phyloP scores from a whole-genome alignment of 2,797 vertebrate species.

The Danionella dracula region DNA sequence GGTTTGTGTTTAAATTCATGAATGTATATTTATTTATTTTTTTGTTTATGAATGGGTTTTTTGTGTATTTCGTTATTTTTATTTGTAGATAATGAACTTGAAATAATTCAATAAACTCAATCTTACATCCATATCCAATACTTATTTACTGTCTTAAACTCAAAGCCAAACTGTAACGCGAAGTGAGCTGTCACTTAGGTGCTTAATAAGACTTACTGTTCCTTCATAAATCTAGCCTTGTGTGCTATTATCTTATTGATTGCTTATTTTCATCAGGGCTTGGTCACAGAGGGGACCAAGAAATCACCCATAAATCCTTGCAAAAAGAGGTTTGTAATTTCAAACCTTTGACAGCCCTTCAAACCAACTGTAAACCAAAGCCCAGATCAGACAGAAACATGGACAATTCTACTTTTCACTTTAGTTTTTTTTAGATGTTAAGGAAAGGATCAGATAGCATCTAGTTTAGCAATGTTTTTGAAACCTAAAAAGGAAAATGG shows the following conservation, averaged over 20 bases:
- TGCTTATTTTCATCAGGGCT: conserved; percentile 40
- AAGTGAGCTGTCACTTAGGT: not conserved
- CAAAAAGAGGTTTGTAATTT: conserved; percentile 15
- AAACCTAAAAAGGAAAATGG: no score
- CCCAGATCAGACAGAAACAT: not conserved
- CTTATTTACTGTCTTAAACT: no score
- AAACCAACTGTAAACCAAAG: not conserved
- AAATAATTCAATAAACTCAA: no score
- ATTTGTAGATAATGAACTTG: no score
- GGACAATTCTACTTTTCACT: not conserved
- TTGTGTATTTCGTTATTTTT: no score
- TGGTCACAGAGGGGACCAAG: conserved; percentile 13
- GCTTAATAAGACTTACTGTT: conserved; percentile 18
- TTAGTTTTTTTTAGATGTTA: not conserved
- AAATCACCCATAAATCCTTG: conserved; percentile 37
- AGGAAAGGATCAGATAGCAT: not conserved
- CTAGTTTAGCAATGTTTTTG: no score
- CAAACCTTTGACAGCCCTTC: not conserved
- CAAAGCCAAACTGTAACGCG: no score
- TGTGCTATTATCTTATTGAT: conserved; percentile 45
- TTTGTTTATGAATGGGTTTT: no score
- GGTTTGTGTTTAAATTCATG: no score
- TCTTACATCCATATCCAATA: no score
- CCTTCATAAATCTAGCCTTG: conserved; percentile 24
- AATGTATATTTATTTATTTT: no score